These are phyloP conservation scores for Capreolus pygargus DNA, from an alignment of 2,113 vertebrate species.

Conservation along the genomic window DNA sequence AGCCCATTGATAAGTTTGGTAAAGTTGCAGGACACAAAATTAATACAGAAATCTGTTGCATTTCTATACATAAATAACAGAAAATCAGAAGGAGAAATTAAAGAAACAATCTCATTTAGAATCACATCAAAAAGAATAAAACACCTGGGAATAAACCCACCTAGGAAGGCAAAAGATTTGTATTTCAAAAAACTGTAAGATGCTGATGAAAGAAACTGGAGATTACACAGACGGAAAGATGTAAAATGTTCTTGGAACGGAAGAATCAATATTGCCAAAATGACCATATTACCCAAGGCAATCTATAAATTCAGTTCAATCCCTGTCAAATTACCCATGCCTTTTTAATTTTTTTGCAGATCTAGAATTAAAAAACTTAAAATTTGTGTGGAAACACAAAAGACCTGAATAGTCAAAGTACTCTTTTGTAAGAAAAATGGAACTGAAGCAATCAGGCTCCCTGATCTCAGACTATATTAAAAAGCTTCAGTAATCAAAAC, in stretches of 20 bases:
- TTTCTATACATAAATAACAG: not conserved
- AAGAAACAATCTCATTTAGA: not conserved
- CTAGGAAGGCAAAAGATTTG: not conserved
- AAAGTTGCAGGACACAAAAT: not conserved
- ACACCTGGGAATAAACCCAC: not conserved
- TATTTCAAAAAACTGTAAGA: not conserved
- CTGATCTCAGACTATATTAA: not conserved
- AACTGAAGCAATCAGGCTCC: not conserved
- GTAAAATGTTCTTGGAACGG: not conserved
- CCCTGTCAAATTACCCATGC: not conserved
- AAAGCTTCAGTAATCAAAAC: not conserved
- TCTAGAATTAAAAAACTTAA: not conserved
- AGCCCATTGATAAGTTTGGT: not conserved
- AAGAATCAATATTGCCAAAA: not conserved
- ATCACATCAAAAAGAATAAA: not conserved
- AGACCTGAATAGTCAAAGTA: not conserved
- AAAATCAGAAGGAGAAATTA: not conserved
- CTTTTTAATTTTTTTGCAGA: not conserved
- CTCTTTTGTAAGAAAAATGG: not conserved
- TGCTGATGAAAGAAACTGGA: not conserved
- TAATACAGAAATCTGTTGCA: not conserved
- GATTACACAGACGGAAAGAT: not conserved
- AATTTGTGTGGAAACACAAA: not conserved
- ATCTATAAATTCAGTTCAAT: not conserved
- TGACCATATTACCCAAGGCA: not conserved